Evolutionary conservation across 1,140 invertebrate genomes (phyloP).

Genomic region (Solen grandis): DNA sequence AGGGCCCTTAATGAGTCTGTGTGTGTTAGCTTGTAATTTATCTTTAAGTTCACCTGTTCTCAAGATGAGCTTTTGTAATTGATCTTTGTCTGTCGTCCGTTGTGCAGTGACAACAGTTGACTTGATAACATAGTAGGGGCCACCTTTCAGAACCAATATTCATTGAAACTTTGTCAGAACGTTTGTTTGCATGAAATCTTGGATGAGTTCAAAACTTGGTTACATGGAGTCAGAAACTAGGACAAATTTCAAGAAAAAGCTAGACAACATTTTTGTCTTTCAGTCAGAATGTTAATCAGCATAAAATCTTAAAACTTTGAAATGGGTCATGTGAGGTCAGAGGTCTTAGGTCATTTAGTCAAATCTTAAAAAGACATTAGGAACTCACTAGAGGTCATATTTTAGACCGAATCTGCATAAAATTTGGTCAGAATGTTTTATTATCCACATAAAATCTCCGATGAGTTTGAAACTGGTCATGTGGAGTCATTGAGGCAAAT

Average conservation of each 20-base stretch:
- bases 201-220: not conserved
- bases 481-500: not conserved
- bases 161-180: not conserved
- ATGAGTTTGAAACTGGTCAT: not conserved
- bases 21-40: not conserved
- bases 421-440: not conserved
- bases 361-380: not conserved
- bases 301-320: not conserved
- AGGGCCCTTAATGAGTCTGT: not conserved
- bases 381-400: constrained; percentile 13
- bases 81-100: not conserved
- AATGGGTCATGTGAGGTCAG: not conserved
- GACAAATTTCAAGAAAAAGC: not conserved
- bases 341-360: not conserved
- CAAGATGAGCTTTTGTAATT: not conserved
- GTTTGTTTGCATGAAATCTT: no score
- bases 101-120: not conserved
- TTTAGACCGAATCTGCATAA: not conserved
- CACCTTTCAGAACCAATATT: not conserved
- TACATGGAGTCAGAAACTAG: not conserved
- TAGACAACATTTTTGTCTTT: not conserved
- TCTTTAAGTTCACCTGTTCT: not conserved
- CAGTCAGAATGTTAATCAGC: not conserved
- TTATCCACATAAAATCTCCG: not conserved
- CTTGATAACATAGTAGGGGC: not conserved